Evolutionary conservation across 2,888 invertebrate genomes (phyloP).

Genomic region (Lydus trimaculatus): DNA sequence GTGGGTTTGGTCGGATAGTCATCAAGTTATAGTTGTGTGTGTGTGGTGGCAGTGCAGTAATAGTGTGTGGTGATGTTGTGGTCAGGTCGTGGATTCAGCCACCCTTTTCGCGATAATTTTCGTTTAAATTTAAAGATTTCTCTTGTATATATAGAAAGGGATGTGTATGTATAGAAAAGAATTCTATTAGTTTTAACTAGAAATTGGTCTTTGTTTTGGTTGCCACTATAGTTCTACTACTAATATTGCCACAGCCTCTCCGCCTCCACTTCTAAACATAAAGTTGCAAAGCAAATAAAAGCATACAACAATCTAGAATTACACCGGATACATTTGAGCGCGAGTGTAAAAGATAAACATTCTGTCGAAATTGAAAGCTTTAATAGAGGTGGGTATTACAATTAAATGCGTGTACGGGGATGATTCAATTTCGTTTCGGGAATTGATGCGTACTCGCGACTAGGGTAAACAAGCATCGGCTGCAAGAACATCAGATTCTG

Average conservation of each 20-base stretch:
- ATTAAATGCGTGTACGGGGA: constrained; percentile 56
- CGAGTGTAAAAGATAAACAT: constrained; percentile 58
- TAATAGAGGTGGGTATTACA: constrained; percentile 59
- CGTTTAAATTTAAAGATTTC: constrained; percentile 17
- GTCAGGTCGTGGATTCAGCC: constrained; percentile 43
- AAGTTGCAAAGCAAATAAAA: constrained; percentile 50
- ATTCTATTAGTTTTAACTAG: neutral
- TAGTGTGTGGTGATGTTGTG: constrained; percentile 15
- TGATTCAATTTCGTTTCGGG: constrained; percentile 58
- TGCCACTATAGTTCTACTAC: constrained; percentile 10
- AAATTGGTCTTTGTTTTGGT: constrained; percentile 11
- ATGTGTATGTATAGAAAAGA: neutral
- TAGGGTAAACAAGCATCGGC: constrained; percentile 48
- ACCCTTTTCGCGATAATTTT: constrained; percentile 36
- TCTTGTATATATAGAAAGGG: neutral
- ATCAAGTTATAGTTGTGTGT: neutral
- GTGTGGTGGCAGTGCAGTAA: constrained; percentile 8
- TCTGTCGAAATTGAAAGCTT: constrained; percentile 58
- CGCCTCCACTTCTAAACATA: constrained; percentile 31
- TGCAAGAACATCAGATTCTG: constrained; percentile 43
- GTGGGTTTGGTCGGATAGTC: constrained; percentile 26
- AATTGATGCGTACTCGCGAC: constrained; percentile 53
- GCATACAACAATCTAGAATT: constrained; percentile 47
- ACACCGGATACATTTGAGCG: constrained; percentile 46
- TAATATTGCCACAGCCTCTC: neutral